These are phyloP conservation scores for Melieria crassipennis DNA, from an alignment of 2,888 invertebrate species.

Conservation along the genomic window DNA sequence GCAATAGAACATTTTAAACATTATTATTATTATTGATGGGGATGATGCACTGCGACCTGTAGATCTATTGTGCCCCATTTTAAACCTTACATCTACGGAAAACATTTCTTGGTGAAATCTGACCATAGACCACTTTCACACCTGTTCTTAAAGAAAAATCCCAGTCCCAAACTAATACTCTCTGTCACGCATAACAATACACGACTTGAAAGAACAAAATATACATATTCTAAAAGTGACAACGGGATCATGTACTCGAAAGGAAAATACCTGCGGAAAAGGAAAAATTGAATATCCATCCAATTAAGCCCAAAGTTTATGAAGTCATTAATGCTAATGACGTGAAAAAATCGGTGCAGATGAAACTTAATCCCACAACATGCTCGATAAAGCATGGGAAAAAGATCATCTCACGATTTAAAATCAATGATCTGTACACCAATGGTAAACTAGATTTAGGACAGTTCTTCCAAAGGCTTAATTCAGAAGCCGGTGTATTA, in stretches of 20 bases:
- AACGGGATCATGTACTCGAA: slow-evolving; percentile 44
- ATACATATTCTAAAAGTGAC: slow-evolving; percentile 17
- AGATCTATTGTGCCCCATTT: no score
- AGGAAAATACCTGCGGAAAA: neutral
- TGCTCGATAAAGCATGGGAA: slow-evolving; percentile 10
- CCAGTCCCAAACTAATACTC: slow-evolving; percentile 46
- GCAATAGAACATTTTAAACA: slow-evolving; percentile 44
- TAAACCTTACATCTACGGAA: slow-evolving; percentile 22
- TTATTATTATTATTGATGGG: no score
- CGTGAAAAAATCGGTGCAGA: slow-evolving; percentile 12
- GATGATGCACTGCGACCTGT: no score
- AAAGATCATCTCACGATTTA: neutral
- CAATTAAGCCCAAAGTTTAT: neutral
- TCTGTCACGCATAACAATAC: slow-evolving; percentile 13
- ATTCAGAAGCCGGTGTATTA: slow-evolving; percentile 25
- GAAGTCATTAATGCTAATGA: slow-evolving; percentile 11
- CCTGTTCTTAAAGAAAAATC: slow-evolving; percentile 43
- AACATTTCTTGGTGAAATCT: slow-evolving; percentile 40
- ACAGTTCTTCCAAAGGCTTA: slow-evolving; percentile 31
- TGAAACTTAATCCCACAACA: neutral
- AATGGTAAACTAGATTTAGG: slow-evolving; percentile 33
- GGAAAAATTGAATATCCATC: neutral
- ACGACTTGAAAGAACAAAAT: slow-evolving; percentile 5
- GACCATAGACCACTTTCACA: slow-evolving; percentile 47
- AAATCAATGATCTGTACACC: neutral